A percentile compares a stretch with the other conserved stretches of the same genome.
Evolutionary conservation across 2,797 vertebrate species (phyloP).

Genomic region (Channa striata): DNA sequence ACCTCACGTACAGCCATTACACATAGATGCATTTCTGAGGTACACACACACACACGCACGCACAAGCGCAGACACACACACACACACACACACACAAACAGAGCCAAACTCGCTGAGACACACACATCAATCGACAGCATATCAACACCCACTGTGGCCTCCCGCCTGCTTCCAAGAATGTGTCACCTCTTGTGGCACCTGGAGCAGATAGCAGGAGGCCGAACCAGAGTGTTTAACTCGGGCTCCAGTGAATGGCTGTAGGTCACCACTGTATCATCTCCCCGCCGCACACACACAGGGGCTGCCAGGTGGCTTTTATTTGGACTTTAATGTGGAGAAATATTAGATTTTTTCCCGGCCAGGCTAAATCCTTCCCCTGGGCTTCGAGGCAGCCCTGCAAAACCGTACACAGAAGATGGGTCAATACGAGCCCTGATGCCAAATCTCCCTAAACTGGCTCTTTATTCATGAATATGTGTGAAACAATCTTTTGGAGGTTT

Average conservation of each 20-base stretch:
- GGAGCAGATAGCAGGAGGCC: conserved; percentile 67
- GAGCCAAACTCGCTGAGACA: conserved; percentile 13
- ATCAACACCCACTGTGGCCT: conserved; percentile 52
- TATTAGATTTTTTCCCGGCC: conserved; percentile 77
- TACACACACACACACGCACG: neutral
- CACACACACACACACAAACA: neutral
- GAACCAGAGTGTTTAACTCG: conserved; percentile 67
- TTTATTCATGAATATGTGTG: conserved; percentile 77
- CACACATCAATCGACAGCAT: conserved; percentile 50
- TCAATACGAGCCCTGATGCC: conserved; percentile 76
- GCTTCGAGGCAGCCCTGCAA: conserved; percentile 64
- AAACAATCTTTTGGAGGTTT: conserved; percentile 71
- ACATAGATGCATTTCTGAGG: conserved; percentile 19
- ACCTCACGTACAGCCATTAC: conserved; percentile 17
- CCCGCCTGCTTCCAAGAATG: conserved; percentile 62
- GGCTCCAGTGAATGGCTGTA: conserved; percentile 63
- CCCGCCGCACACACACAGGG: conserved; percentile 36
- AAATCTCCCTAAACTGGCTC: conserved; percentile 75
- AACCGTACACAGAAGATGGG: conserved; percentile 67
- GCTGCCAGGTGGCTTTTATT: conserved; percentile 76
- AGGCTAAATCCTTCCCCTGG: conserved; percentile 78
- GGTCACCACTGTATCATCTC: conserved; percentile 73
- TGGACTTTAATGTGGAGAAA: conserved; percentile 80
- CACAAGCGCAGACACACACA: conserved; percentile 7
- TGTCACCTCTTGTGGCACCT: conserved; percentile 64